Percentiles rank a stretch among this genome's conserved stretches.
Evolutionary conservation across 2,888 invertebrate species (phyloP).

Genomic region (Psylliodes chrysocephalus): DNA sequence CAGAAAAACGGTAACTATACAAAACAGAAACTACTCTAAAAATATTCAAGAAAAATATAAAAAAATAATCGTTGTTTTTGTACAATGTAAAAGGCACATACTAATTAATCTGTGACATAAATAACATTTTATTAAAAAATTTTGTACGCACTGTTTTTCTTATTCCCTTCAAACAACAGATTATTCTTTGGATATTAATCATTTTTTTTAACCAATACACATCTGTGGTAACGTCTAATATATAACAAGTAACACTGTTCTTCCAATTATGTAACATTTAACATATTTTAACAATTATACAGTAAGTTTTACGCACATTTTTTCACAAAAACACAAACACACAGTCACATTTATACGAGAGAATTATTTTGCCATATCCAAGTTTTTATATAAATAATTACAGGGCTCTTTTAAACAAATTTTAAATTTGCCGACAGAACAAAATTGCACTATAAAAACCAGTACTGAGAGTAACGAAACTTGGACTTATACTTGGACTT

Average conservation of each 20-base stretch:
- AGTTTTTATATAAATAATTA: no score
- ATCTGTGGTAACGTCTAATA: conserved; percentile 56
- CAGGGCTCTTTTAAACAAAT: no score
- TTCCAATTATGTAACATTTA: conserved; percentile 53
- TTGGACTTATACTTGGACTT: no score
- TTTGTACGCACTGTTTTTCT: conserved; percentile 40
- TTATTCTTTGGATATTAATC: conserved; percentile 54
- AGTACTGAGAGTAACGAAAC: no score
- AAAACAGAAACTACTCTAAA: conserved; percentile 33
- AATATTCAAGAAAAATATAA: conserved; percentile 28
- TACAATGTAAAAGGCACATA: conserved; percentile 59
- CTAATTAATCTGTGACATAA: conserved; percentile 53
- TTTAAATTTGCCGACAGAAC: no score
- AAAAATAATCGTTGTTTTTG: conserved; percentile 53
- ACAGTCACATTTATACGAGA: conserved; percentile 20
- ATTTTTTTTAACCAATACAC: conserved; percentile 51
- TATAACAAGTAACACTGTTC: conserved; percentile 56
- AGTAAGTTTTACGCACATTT: conserved; percentile 37
- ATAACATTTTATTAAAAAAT: conserved; percentile 51
- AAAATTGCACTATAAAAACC: no score
- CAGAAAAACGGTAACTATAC: conserved; percentile 42
- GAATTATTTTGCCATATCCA: neutral
- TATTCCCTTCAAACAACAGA: conserved; percentile 48
- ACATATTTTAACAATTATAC: conserved; percentile 53
- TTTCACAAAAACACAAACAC: conserved; percentile 45